phyloP scores from a whole-genome alignment of 2,113 vertebrate genomes.

The Callorhinus ursinus region DNA sequence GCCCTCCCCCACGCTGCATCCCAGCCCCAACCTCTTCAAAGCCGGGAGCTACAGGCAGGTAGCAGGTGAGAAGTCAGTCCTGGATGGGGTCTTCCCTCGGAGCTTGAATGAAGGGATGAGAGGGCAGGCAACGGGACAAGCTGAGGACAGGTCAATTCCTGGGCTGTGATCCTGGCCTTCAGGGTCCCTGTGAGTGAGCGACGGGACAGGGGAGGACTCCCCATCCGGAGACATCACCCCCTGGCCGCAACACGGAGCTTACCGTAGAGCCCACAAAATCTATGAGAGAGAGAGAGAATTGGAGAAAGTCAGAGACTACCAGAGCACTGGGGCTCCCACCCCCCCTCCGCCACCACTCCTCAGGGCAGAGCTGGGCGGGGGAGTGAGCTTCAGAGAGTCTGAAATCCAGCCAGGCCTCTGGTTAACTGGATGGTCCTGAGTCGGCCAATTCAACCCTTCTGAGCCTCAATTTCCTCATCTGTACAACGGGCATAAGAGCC shows the following conservation, averaged over 20 bases:
- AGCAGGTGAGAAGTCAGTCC: background rate
- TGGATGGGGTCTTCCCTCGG: constrained; percentile 54
- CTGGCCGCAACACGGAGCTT: constrained; percentile 79
- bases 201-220: constrained; percentile 79
- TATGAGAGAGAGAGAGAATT: constrained; percentile 60
- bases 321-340: background rate
- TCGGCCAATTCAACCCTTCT: background rate
- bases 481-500: background rate
- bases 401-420: background rate
- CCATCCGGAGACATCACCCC: constrained; percentile 78
- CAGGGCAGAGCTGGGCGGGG: background rate
- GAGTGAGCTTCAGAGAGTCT: no score
- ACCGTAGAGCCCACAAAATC: constrained; percentile 89
- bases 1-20: background rate
- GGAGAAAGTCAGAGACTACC: constrained; percentile 8
- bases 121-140: constrained; percentile 44
- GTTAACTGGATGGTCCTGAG: background rate
- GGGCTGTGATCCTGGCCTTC: constrained; percentile 49
- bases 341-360: background rate
- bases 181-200: constrained; percentile 78
- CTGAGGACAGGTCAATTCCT: constrained; percentile 62
- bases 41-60: background rate
- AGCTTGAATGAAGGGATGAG: constrained; percentile 32
- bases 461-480: background rate
- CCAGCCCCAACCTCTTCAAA: background rate